Conservation (phyloP, 2,888 invertebrate genomes). For the Entomobrya proxima region DNA sequence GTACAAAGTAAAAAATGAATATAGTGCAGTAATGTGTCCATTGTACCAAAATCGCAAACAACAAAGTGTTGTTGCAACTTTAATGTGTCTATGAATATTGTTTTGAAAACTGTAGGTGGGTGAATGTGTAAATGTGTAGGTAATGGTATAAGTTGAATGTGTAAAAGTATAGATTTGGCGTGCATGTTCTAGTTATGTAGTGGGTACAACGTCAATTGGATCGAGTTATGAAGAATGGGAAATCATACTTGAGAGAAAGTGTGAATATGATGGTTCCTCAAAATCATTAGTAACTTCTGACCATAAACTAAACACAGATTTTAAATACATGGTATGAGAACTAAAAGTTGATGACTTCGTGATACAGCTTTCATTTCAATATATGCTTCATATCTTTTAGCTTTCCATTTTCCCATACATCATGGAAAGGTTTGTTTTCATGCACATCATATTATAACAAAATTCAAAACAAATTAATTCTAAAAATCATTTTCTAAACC, state of each 20-base stretch:
- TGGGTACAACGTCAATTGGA: not conserved
- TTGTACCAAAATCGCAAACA: conserved; percentile 22
- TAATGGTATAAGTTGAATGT: not conserved
- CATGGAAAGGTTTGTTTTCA: no score
- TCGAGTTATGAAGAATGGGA: not conserved
- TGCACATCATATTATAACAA: no score
- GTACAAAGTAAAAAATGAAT: not conserved
- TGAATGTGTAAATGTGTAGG: conserved; percentile 34
- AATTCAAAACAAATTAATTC: no score
- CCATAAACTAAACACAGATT: no score
- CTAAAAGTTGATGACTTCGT: no score
- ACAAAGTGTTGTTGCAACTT: not conserved
- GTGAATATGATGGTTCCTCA: conserved; percentile 1
- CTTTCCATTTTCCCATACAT: no score
- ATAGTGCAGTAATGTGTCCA: conserved; percentile 19
- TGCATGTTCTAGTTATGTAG: not conserved
- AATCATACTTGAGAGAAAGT: conserved; percentile 1
- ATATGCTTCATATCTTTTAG: no score
- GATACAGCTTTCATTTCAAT: no score
- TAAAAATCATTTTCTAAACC: no score
- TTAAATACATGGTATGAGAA: no score
- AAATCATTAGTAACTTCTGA: no score
- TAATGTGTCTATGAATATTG: not conserved
- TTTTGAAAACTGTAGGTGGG: not conserved
- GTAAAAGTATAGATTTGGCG: conserved; percentile 18